A percentile compares a stretch with the other conserved stretches of the same genome.
phyloP scores from a whole-genome alignment of 2,113 vertebrate species.

The Gallinago jamesoni region DNA sequence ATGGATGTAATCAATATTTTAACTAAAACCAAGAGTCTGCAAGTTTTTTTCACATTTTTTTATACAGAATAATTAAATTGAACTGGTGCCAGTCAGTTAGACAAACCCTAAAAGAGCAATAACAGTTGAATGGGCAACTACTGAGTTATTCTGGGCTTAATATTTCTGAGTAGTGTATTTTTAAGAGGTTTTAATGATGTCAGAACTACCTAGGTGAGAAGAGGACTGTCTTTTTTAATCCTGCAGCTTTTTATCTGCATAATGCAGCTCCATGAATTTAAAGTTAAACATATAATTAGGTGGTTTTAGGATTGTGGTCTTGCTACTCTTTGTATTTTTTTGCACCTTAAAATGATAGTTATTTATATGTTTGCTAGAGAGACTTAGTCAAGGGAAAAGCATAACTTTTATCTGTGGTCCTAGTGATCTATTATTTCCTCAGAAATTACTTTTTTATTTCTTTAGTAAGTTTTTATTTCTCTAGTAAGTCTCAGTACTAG shows the following conservation, averaged over 20 bases:
- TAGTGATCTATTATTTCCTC: neutral
- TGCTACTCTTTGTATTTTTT: neutral
- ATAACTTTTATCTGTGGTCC: neutral
- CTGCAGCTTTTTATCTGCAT: neutral
- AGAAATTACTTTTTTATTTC: slow-evolving; percentile 10
- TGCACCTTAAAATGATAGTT: neutral
- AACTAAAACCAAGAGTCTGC: neutral
- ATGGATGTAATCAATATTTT: neutral
- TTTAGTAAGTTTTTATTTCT: neutral
- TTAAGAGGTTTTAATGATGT: neutral
- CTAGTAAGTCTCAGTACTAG: neutral
- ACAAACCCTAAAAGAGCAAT: neutral
- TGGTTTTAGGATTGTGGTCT: neutral
- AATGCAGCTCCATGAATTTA: neutral
- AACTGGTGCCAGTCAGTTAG: neutral
- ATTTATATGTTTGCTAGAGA: neutral
- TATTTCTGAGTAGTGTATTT: neutral
- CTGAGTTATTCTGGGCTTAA: neutral
- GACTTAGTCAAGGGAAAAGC: neutral
- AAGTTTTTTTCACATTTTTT: neutral
- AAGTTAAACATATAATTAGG: neutral
- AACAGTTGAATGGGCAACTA: neutral
- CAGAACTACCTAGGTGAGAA: neutral
- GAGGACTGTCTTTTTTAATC: neutral
- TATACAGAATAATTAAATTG: neutral